phyloP scores from a whole-genome alignment of 1,140 invertebrate species.

The Brachionus paranguensis region DNA sequence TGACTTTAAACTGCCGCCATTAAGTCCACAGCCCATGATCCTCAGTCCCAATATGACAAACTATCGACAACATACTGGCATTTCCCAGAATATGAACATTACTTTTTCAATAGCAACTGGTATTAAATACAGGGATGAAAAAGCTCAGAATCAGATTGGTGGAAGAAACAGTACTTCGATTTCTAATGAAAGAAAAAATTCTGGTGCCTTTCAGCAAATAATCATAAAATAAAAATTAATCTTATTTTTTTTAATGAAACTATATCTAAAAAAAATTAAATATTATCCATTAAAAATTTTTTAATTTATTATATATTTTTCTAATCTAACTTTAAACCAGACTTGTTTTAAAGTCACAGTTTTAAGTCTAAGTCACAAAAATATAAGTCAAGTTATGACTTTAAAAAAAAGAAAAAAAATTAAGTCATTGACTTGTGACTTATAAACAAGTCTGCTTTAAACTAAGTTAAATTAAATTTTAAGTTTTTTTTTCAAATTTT shows the following conservation, averaged over 20 bases:
- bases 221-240: not conserved
- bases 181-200: conserved; percentile 20
- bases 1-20: conserved; percentile 24
- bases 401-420: too few relatives aligned
- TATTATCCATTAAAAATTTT: too few relatives aligned
- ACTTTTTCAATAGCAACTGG: conserved; percentile 37
- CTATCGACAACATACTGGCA: not conserved
- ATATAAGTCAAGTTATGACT: too few relatives aligned
- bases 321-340: too few relatives aligned
- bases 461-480: too few relatives aligned
- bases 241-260: not conserved
- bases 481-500: too few relatives aligned
- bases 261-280: too few relatives aligned
- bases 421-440: too few relatives aligned
- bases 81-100: conserved; percentile 5
- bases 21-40: not conserved
- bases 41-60: not conserved
- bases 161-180: not conserved
- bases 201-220: not conserved
- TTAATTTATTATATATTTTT: too few relatives aligned
- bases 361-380: too few relatives aligned
- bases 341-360: too few relatives aligned
- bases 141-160: not conserved
- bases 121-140: conserved; percentile 31
- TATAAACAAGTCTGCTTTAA: too few relatives aligned